Evolutionary conservation across 2,888 invertebrate genomes (phyloP).

Genomic region (Stramonita haemastoma): DNA sequence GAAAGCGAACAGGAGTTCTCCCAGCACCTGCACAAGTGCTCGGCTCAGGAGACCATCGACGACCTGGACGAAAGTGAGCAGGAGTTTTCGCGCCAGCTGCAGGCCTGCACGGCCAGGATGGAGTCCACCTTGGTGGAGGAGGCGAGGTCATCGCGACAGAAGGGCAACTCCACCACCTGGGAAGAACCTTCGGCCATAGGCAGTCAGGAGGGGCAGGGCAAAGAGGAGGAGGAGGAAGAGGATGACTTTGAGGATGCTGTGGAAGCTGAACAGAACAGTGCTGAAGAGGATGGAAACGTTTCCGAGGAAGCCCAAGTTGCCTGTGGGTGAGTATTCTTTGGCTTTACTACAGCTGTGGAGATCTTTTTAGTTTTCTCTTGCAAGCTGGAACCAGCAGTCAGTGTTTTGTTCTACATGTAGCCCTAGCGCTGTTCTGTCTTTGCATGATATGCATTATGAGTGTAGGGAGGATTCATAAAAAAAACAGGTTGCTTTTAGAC

Average conservation of each 20-base stretch:
- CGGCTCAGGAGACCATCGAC: slow-evolving; percentile 14
- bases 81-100: slow-evolving; percentile 26
- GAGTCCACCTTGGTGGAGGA: slow-evolving; percentile 39
- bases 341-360: no score
- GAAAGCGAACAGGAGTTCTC: slow-evolving; percentile 36
- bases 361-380: no score
- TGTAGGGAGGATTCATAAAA: no score
- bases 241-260: slow-evolving; percentile 28
- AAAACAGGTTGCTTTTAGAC: no score
- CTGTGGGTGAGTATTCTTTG: neutral
- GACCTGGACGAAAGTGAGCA: slow-evolving; percentile 23
- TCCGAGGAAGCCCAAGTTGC: slow-evolving; percentile 10
- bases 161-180: neutral
- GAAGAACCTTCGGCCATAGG: neutral
- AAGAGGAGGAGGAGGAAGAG: slow-evolving; percentile 16
- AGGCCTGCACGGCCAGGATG: slow-evolving; percentile 6
- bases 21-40: neutral
- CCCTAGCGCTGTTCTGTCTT: no score
- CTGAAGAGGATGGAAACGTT: slow-evolving; percentile 11
- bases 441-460: no score
- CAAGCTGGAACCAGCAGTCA: no score
- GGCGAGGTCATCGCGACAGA: neutral
- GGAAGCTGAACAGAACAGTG: slow-evolving; percentile 19
- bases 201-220: neutral
- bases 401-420: no score